phyloP scores from a whole-genome alignment of 2,797 vertebrate genomes.

The Vespertilio murinus region DNA sequence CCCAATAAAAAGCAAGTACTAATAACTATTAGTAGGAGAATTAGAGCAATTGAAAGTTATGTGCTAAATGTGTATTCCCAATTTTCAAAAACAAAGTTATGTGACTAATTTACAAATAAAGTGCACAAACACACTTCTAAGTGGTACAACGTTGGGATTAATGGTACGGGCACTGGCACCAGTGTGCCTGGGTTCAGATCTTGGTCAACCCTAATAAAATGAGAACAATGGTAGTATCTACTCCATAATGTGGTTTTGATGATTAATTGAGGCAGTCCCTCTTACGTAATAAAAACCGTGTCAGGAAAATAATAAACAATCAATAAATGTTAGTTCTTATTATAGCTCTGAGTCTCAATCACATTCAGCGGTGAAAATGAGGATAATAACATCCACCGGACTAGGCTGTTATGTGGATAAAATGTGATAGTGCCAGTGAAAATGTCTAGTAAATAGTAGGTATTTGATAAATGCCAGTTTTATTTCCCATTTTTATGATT shows the following conservation, averaged over 20 bases:
- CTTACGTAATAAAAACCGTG: constrained; percentile 19
- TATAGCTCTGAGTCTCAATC: neutral
- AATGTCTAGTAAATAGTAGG: constrained; percentile 21
- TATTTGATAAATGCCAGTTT: constrained; percentile 17
- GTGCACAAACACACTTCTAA: neutral
- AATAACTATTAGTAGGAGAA: neutral
- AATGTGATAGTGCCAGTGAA: neutral
- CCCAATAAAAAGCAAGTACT: neutral
- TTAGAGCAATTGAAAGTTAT: constrained; percentile 10
- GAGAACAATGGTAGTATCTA: neutral
- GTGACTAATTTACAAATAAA: constrained; percentile 10
- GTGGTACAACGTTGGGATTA: neutral
- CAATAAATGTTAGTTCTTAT: constrained; percentile 27
- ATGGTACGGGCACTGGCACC: neutral
- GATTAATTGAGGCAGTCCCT: constrained; percentile 35
- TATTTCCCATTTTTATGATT: constrained; percentile 43
- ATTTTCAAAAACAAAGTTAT: constrained; percentile 36
- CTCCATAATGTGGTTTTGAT: constrained; percentile 23
- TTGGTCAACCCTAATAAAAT: constrained; percentile 1
- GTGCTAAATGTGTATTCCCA: neutral
- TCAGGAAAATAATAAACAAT: neutral
- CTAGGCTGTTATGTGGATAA: neutral
- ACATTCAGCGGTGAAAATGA: neutral
- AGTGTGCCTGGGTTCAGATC: neutral
- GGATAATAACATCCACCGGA: neutral